These are phyloP conservation scores for Aricia agestis DNA, from an alignment of 1,140 invertebrate species.

Conservation along the genomic window DNA sequence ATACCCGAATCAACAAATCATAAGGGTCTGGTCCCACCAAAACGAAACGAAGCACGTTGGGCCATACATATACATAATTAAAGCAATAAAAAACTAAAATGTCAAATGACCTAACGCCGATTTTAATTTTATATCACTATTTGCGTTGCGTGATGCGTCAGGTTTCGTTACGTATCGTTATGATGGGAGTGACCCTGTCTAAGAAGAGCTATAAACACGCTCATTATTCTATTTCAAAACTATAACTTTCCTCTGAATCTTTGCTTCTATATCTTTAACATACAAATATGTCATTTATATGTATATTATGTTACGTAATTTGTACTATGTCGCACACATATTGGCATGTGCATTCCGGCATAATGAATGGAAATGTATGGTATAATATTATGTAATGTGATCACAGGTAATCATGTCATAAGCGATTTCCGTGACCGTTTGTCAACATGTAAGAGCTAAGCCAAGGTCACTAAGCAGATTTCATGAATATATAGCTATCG, in stretches of 20 bases:
- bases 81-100: too few species aligned
- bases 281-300: not conserved
- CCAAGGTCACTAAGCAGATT: too few species aligned
- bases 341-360: not conserved
- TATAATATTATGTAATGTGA: not conserved
- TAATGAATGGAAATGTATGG: slow-evolving; percentile 3
- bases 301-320: not conserved
- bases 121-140: too few species aligned
- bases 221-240: not conserved
- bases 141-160: too few species aligned
- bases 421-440: not conserved
- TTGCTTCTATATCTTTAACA: not conserved
- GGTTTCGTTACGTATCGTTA: too few species aligned
- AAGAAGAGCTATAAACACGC: too few species aligned
- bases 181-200: too few species aligned
- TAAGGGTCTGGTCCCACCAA: too few species aligned
- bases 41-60: too few species aligned
- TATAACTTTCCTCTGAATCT: not conserved
- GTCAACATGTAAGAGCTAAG: not conserved
- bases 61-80: too few species aligned
- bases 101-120: too few species aligned
- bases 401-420: not conserved
- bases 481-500: too few species aligned
- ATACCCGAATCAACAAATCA: not conserved
- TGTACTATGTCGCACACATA: not conserved